A percentile compares a stretch with the other conserved stretches of the same genome.
These are phyloP conservation scores for Onchidella celtica DNA, from an alignment of 2,888 invertebrate genomes.

Conservation along the genomic window DNA sequence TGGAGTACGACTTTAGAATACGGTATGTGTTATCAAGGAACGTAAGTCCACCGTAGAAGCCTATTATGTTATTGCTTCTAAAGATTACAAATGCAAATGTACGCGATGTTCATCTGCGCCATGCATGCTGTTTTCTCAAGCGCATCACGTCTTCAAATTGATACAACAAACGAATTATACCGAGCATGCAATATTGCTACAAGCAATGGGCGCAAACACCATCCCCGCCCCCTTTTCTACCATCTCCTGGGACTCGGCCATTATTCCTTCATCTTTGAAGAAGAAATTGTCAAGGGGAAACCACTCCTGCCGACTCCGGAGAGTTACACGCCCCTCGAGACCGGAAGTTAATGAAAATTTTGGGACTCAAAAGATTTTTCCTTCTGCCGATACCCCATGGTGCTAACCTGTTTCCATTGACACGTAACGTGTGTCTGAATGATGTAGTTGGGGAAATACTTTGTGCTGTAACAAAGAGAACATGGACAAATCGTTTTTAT, in stretches of 20 bases:
- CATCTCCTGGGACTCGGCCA: background rate
- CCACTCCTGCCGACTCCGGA: background rate
- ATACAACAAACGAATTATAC: background rate
- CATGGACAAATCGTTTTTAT: no score
- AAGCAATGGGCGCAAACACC: background rate
- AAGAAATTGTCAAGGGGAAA: constrained; percentile 5
- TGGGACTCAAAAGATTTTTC: background rate
- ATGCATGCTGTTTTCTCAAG: no score
- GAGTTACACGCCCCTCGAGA: background rate
- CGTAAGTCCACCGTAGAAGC: no score
- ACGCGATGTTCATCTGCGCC: no score
- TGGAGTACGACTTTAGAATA: no score
- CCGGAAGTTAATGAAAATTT: background rate
- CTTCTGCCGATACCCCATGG: background rate
- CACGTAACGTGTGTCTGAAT: no score
- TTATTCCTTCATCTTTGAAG: constrained; percentile 32
- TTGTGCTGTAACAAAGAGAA: no score
- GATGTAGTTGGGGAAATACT: no score
- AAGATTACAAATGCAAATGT: no score
- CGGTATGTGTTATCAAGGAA: no score
- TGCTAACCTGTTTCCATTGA: background rate
- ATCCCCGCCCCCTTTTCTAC: background rate
- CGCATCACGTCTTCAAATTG: background rate
- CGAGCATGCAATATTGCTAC: background rate
- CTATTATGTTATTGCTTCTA: no score